Conservation (phyloP, 2,113 vertebrate species). For the Laticauda laticaudata region DNA sequence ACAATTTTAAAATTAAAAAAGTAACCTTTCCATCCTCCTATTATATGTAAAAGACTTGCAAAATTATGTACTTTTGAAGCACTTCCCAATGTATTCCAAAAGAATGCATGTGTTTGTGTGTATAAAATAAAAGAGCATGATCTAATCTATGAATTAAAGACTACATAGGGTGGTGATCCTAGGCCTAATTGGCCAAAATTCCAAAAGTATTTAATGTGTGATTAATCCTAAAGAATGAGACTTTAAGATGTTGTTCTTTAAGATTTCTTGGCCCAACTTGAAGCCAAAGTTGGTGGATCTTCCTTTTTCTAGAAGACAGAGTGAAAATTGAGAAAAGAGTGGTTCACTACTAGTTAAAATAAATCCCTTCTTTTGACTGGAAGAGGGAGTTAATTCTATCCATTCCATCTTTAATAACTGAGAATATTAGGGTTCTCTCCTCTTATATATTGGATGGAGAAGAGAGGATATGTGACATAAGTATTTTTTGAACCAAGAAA, state of each 20-base stretch:
- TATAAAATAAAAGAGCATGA: background rate
- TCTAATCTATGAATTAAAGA: background rate
- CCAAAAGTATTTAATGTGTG: background rate
- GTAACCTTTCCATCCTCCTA: background rate
- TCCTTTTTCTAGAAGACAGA: background rate
- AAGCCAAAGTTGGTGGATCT: background rate
- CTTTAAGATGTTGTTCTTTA: background rate
- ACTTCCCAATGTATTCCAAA: background rate
- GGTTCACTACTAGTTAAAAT: background rate
- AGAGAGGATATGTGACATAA: background rate
- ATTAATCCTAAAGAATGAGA: background rate
- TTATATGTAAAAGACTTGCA: too few relatives aligned
- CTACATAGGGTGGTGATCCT: background rate
- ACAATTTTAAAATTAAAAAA: background rate
- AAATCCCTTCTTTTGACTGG: background rate
- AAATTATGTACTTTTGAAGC: background rate
- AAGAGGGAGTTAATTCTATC: background rate
- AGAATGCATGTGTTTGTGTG: background rate
- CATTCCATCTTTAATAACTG: background rate
- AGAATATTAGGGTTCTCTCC: background rate
- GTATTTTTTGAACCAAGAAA: background rate
- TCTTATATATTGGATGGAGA: background rate
- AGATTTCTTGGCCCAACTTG: background rate
- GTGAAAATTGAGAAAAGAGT: background rate
- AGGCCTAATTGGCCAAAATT: background rate